phyloP scores from a whole-genome alignment of 2,888 invertebrate genomes.

The Parochlus steinenii region DNA sequence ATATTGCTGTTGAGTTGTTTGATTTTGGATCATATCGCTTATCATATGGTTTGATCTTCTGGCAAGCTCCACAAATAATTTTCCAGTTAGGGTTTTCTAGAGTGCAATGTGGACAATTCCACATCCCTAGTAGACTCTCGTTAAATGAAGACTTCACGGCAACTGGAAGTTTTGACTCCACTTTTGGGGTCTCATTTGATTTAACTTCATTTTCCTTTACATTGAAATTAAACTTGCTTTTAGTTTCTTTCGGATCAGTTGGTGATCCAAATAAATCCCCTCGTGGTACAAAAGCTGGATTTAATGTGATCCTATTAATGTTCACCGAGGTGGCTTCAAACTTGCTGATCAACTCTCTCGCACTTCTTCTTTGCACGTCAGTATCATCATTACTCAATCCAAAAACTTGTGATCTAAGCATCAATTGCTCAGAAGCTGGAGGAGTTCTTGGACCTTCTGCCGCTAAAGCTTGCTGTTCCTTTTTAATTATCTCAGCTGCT shows the following conservation, averaged over 20 bases:
- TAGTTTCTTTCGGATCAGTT: constrained; percentile 17
- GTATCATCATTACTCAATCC: constrained; percentile 13
- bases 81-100: constrained; percentile 41
- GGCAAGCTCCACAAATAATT: constrained; percentile 44
- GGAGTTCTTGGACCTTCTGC: constrained; percentile 20
- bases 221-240: constrained; percentile 19
- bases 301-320: constrained; percentile 12
- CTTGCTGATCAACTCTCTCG: constrained; percentile 41
- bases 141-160: constrained; percentile 8
- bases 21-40: constrained; percentile 9
- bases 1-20: no score
- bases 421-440: constrained; percentile 16
- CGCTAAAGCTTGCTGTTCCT: no score
- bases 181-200: constrained; percentile 20
- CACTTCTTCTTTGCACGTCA: constrained; percentile 22
- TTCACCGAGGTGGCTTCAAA: constrained; percentile 31
- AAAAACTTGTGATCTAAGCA: not conserved
- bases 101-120: constrained; percentile 44
- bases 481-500: constrained; percentile 55
- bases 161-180: constrained; percentile 21
- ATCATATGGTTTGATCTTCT: constrained; percentile 32
- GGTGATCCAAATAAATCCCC: constrained; percentile 23
- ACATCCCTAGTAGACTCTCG: constrained; percentile 19
- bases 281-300: not conserved
- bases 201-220: constrained; percentile 15